Base-by-base conservation (phyloP, 2,888 invertebrate species). In the Lathronympha strigana region DNA sequence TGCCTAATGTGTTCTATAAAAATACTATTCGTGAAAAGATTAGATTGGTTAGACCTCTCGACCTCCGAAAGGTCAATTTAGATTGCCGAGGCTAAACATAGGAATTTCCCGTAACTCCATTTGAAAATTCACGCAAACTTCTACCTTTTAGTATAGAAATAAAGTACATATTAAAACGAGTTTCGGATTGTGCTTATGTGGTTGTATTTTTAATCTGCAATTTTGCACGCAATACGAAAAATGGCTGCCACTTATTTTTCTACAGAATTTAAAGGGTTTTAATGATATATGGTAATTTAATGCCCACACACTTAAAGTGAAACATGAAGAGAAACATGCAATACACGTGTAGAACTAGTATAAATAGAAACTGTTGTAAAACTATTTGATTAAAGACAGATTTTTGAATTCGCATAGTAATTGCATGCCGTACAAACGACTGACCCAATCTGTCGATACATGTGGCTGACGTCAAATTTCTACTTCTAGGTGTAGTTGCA, bases 211-310 rank as follows among this genome's bases (percentile, higher is more conserved):
- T 19, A 17, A 8, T 8, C 38, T n/a, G 38, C 50, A 54, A 38
- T 50, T 57, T 63, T 50, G 57, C 43, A 63, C n/a, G 50, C 57
- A 15, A 50, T 57, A 57, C 23, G 31, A 17, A 13, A 43, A 57
- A 50, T 43, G 28, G 19, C 28, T 6, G 40, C 13, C 13, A 38
- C 40, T 49, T 43, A 28, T 28, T 63, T 55, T 15, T 54, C 19
- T 45, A 33, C 45, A 25, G 54, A 45, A 25, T 47, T 47, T 36
- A 47, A 25, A 47, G 19, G 15, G 54, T 47, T 62, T 31, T 33
- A 57, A 63, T 63, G 40, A 40, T 49, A 33, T 50, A 63, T 57
- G 50, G 57, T 63, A 43, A 50, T 57, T 49, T 31, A 50, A 33
- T 61, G 50, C 31, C 36, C 17, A 15, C 50, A 11, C 17, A 4